Evolutionary conservation across 2,797 vertebrate genomes (phyloP), one percentile per base, ranked within the genome.

Genomic region (Lophius americanus): DNA sequence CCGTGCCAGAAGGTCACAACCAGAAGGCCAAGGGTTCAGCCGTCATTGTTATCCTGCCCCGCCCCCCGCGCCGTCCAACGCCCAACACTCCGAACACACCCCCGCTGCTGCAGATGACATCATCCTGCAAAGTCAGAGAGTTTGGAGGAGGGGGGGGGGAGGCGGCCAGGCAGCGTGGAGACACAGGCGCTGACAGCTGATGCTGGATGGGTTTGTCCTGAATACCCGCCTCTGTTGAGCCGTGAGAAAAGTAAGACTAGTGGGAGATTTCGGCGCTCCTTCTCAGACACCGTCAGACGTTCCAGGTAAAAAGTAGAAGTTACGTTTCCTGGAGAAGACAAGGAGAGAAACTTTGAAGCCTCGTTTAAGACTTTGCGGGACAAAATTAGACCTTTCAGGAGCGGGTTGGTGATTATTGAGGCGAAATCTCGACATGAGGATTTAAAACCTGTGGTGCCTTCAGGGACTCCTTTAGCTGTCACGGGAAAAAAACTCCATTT

Each of bases 11-110:
- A 88, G 84, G 85, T 90, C 85, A 88, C 12, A 36, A 83, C 75
- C 81, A 81, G 51, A 60, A 82, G 89, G 89, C 87, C 76, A 85
- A 86, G 64, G 89, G 87, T 89, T 92, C 89, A 88, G 84, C 56
- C 84, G 85, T 88, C 79, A 89, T 88, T 88, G 84, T 91, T 89
- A 79, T 83, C 74, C 74, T 69, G 73, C 71, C 64, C 74, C 57
- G 23, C 23, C 23, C 23, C 23, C 23, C 23, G 23, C 23, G 23
- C 23, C 23, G 23, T 1, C 3, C 12, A 4, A 14, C 55, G 59
- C 51, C 42, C 49, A 50, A 58, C 76, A 62, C 70, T 66, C 63
- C 66, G 41, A 68, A 74, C 85, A 81, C 78, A 68, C 70, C 80
- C 83, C 78, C 9, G 32, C 36, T 53, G 48, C 60, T 70, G 64